Conservation (phyloP, 2,113 vertebrate genomes). For the Willisornis vidua region DNA sequence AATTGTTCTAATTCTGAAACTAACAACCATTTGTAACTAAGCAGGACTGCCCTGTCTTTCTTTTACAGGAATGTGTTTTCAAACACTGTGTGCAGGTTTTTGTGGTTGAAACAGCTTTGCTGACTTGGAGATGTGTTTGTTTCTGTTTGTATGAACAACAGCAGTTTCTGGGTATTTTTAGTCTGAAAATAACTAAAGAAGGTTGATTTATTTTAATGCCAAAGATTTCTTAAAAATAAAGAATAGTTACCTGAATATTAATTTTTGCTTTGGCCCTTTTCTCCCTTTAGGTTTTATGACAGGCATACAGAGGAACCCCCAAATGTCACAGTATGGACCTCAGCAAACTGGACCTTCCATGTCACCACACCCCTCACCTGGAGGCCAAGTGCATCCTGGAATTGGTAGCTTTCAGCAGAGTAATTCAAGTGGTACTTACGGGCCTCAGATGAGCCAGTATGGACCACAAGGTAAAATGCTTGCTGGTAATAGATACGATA, state of each 20-base stretch:
- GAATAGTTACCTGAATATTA: background rate
- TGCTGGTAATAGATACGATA: background rate
- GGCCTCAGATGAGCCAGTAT: conserved; percentile 90
- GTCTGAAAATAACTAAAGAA: background rate
- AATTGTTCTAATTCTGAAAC: background rate
- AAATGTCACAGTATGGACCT: conserved; percentile 87
- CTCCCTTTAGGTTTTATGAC: conserved; percentile 84
- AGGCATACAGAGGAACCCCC: conserved; percentile 89
- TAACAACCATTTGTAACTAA: background rate
- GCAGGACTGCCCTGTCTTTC: background rate
- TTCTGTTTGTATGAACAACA: background rate
- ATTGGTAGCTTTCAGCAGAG: conserved; percentile 88
- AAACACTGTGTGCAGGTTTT: background rate
- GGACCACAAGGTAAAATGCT: conserved; percentile 88
- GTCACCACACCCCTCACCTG: conserved; percentile 90
- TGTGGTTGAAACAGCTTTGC: background rate
- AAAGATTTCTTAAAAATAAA: background rate
- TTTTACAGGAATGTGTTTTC: background rate
- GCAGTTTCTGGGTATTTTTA: background rate
- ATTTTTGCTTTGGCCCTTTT: conserved; percentile 6
- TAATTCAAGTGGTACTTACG: conserved; percentile 86
- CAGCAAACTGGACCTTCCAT: conserved; percentile 89
- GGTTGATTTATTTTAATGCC: background rate
- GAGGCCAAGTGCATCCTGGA: conserved; percentile 87
- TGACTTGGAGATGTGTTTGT: background rate